These are phyloP conservation scores for Aegithalos caudatus DNA, from an alignment of 2,113 vertebrate genomes.

Conservation along the genomic window DNA sequence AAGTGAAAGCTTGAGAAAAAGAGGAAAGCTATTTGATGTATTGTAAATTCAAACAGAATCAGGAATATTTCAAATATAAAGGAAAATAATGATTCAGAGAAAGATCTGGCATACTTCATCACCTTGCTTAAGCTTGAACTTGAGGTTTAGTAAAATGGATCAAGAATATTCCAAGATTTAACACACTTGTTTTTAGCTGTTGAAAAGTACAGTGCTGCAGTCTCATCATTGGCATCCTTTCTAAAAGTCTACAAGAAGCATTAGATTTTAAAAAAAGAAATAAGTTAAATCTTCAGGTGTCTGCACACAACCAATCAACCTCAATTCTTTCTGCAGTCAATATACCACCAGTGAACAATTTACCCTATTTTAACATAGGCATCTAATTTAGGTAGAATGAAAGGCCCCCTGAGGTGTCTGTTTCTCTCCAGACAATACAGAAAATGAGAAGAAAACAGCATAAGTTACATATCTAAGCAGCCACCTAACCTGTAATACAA, in stretches of 20 bases:
- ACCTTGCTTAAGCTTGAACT: neutral
- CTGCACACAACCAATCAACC: neutral
- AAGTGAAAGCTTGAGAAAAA: neutral
- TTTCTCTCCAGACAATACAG: neutral
- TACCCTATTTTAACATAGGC: neutral
- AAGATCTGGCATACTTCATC: neutral
- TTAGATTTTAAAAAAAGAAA: neutral
- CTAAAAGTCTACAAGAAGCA: neutral
- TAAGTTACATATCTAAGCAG: neutral
- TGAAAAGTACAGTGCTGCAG: neutral
- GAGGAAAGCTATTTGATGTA: neutral
- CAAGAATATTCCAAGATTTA: neutral
- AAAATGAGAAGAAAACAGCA: neutral
- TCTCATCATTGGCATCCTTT: neutral
- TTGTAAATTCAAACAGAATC: neutral
- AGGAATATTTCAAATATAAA: neutral
- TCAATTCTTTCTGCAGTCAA: neutral
- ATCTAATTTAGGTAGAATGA: neutral
- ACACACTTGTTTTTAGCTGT: neutral
- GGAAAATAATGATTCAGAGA: neutral
- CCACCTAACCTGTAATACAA: neutral
- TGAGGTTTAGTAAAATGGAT: neutral
- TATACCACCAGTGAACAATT: neutral
- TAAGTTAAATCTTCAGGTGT: neutral
- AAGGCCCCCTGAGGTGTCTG: neutral